Evolutionary conservation across 1,140 invertebrate genomes (phyloP).

Genomic region (Drosophila neocordata): DNA sequence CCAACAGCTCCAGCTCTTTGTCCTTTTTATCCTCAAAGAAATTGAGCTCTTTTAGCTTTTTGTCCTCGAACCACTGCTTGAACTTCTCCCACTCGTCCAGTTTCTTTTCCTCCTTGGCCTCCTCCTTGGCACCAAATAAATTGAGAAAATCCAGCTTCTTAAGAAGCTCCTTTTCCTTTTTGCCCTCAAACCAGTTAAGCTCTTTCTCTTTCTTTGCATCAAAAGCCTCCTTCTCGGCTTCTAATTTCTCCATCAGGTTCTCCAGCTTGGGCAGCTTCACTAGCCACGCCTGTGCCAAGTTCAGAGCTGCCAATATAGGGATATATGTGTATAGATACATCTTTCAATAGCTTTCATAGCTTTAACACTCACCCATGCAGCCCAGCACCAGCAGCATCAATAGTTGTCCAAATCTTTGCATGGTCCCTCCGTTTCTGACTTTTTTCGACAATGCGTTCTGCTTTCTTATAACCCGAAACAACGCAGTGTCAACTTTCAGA

Average conservation of each 20-base stretch:
- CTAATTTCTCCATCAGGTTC: constrained; percentile 33
- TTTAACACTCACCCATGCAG: constrained; percentile 55
- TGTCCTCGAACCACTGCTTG: constrained; percentile 62
- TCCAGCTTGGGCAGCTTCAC: constrained; percentile 55
- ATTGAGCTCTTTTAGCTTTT: constrained; percentile 55
- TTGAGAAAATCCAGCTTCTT: constrained; percentile 69
- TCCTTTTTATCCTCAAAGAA: constrained; percentile 60
- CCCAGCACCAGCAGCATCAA: constrained; percentile 51
- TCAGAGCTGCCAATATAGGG: constrained; percentile 35
- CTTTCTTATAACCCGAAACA: constrained; percentile 57
- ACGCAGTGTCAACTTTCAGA: neutral
- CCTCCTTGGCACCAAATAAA: constrained; percentile 53
- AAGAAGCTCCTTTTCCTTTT: constrained; percentile 54
- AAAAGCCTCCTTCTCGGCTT: constrained; percentile 27
- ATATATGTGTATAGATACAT: neutral
- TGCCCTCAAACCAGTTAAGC: constrained; percentile 37
- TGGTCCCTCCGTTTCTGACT: constrained; percentile 24
- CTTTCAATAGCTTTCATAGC: neutral
- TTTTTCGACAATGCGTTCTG: constrained; percentile 17
- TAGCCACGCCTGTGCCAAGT: constrained; percentile 40
- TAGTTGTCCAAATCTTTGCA: constrained; percentile 47
- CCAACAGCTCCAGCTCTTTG: constrained; percentile 37
- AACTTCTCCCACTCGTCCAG: constrained; percentile 58
- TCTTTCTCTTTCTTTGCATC: constrained; percentile 39
- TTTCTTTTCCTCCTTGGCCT: constrained; percentile 57